Base-by-base conservation (phyloP, 2,888 invertebrate genomes). In the Seira ritae region DNA sequence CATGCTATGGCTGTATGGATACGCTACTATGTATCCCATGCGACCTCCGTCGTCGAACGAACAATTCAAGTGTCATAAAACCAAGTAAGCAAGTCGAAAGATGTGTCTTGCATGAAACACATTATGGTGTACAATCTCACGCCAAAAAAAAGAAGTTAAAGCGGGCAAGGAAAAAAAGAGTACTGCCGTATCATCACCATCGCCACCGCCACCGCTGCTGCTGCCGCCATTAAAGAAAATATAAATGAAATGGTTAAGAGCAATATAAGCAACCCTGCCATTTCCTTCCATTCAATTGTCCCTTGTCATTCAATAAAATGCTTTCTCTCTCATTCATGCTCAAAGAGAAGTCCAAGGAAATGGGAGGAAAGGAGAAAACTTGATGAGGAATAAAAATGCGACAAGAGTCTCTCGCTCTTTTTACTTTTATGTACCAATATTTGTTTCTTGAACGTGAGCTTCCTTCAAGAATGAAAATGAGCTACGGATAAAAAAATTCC, bases 221-320 rank as follows among this genome's bases (percentile, higher is more conserved):
- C n/a, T n/a, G n/a, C n/a, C n/a, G n/a, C n/a, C n/a, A n/a, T n/a
- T n/a, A n/a, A n/a, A n/a, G n/a, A n/a, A n/a, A n/a, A 80, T 74
- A 80, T 74, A 80, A 80, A 80, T 80, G 80, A 80, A 68, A 74
- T 72, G 73, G 80, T 69, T 69, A n/a, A n/a, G n/a, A n/a, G n/a
- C n/a, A 68, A 46, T 73, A 68, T 65, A 70, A 46, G 80, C 69
- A 15, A 68, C 60, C 74, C 80, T 55, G 42, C 31, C 20, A 68
- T 80, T 80, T 74, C 80, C 62, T 55, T 80, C 67, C 73, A 60
- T 80, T 68, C 80, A 68, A 80, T 80, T 80, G 74, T 68, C 69
- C 74, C 42, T 66, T 80, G 73, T 74, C 55, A 73, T 73, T 55
- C 71, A 50, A 78, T 50, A 68, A 60, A 78, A 66, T 66, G 65